Percentiles rank a stretch among this genome's conserved stretches.
Conservation (phyloP, 2,113 vertebrate genomes). For the Phaethon lepturus region DNA sequence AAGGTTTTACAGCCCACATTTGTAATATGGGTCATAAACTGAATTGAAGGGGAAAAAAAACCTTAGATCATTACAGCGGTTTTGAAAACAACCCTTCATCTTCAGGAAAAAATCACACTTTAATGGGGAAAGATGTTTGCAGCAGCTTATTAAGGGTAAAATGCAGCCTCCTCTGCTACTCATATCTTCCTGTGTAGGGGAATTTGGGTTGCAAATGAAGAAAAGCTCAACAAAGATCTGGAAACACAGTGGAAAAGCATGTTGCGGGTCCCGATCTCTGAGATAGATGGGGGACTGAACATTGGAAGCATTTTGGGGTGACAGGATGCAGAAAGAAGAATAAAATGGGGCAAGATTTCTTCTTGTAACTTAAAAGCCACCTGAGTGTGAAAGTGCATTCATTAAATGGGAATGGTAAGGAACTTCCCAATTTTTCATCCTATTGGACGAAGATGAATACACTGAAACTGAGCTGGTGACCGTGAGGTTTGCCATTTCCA, state of each 20-base stretch:
- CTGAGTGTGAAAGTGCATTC: not conserved
- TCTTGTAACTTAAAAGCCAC: not conserved
- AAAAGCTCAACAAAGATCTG: not conserved
- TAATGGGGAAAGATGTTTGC: not conserved
- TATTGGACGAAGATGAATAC: not conserved
- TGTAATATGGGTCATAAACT: constrained; percentile 41
- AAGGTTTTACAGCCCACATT: constrained; percentile 35
- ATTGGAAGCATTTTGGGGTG: not conserved
- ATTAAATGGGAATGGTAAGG: not conserved
- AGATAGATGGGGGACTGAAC: not conserved
- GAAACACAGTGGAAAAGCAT: not conserved
- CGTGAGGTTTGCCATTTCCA: not conserved
- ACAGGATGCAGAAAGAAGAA: not conserved
- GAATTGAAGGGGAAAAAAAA: not conserved
- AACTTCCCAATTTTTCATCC: not conserved
- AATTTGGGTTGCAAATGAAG: not conserved
- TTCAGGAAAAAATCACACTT: not conserved
- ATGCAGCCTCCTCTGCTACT: not conserved
- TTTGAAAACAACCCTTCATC: constrained; percentile 8
- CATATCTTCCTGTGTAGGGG: rapidly evolving
- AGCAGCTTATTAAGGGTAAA: not conserved
- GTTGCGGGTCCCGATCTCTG: not conserved
- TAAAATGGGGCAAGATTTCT: not conserved
- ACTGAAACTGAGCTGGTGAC: not conserved
- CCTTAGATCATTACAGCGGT: not conserved